Percentiles rank a stretch among this genome's conserved stretches.
phyloP scores from a whole-genome alignment of 1,140 invertebrate genomes.

The Drosophila kohkoa region DNA sequence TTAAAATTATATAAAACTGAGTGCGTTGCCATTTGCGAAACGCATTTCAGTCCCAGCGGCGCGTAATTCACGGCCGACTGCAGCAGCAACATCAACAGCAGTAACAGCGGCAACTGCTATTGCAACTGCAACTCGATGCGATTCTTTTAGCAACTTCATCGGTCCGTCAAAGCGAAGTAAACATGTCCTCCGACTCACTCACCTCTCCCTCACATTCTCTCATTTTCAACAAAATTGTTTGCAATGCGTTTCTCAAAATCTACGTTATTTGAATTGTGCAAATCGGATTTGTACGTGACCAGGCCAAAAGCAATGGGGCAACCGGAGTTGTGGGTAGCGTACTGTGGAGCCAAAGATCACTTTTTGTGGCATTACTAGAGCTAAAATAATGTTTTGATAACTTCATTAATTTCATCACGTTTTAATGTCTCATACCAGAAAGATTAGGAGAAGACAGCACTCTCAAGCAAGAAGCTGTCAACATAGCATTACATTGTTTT shows the following conservation, averaged over 20 bases:
- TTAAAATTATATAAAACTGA: constrained; percentile 69
- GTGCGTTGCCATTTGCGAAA: constrained; percentile 7
- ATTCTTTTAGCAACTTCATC: constrained; percentile 39
- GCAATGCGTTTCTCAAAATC: constrained; percentile 61
- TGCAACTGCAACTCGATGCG: not conserved
- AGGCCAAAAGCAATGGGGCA: constrained; percentile 22
- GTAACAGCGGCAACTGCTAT: not conserved
- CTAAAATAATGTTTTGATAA: too few relatives aligned
- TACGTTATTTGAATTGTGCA: constrained; percentile 77
- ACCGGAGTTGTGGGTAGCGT: not conserved
- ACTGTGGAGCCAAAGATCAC: too few relatives aligned
- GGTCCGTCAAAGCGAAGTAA: constrained; percentile 37
- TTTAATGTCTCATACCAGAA: too few relatives aligned
- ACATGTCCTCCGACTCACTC: constrained; percentile 8
- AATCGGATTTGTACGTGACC: constrained; percentile 80
- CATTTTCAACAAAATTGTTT: constrained; percentile 69
- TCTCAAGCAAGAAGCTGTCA: too few relatives aligned
- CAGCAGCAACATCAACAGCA: not conserved
- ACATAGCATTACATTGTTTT: too few relatives aligned
- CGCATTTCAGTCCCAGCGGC: constrained; percentile 17
- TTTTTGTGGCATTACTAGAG: too few relatives aligned
- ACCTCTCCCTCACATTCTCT: not conserved
- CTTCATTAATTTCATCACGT: too few relatives aligned
- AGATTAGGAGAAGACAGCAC: too few relatives aligned
- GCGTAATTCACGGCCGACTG: constrained; percentile 42